These are phyloP conservation scores for Sylvilagus floridanus DNA, from an alignment of 2,797 vertebrate genomes.

Conservation along the genomic window DNA sequence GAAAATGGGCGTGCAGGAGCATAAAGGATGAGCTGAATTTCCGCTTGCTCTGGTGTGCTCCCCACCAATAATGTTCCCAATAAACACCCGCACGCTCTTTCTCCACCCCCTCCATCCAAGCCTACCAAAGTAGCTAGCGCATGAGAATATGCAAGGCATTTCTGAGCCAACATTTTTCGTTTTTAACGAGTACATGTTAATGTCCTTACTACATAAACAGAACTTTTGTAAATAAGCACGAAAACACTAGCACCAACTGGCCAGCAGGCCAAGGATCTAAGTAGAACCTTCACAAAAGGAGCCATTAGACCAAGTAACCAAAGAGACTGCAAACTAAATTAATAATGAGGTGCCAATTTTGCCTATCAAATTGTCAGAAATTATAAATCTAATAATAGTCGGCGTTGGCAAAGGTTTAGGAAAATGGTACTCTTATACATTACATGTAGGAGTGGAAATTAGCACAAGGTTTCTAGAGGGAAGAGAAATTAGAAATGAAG, in stretches of 20 bases:
- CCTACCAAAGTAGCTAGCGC: slow-evolving; percentile 44
- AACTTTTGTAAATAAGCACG: slow-evolving; percentile 57
- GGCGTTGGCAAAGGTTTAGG: slow-evolving; percentile 45
- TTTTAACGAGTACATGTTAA: slow-evolving; percentile 56
- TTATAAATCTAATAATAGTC: slow-evolving; percentile 67
- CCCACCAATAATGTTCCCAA: slow-evolving; percentile 65
- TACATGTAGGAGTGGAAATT: slow-evolving; percentile 59
- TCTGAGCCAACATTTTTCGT: slow-evolving; percentile 57
- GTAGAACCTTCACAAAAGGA: slow-evolving; percentile 62
- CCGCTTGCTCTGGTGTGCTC: slow-evolving; percentile 11
- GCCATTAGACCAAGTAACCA: slow-evolving; percentile 32
- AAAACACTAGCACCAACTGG: slow-evolving; percentile 35
- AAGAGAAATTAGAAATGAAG: slow-evolving; percentile 55
- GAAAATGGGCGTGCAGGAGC: slow-evolving; percentile 57
- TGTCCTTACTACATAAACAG: slow-evolving; percentile 59
- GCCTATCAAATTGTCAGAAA: slow-evolving; percentile 70
- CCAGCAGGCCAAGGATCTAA: slow-evolving; percentile 39
- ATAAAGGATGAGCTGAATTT: slow-evolving; percentile 62
- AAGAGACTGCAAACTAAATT: slow-evolving; percentile 57
- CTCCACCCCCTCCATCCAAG: slow-evolving; percentile 28
- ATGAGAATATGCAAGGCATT: slow-evolving; percentile 49
- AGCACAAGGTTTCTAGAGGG: slow-evolving; percentile 49
- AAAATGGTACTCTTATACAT: slow-evolving; percentile 57
- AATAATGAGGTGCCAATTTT: slow-evolving; percentile 71
- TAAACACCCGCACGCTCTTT: slow-evolving; percentile 62